Conservation (phyloP, 2,113 vertebrate genomes). For the Saguinus imperator region DNA sequence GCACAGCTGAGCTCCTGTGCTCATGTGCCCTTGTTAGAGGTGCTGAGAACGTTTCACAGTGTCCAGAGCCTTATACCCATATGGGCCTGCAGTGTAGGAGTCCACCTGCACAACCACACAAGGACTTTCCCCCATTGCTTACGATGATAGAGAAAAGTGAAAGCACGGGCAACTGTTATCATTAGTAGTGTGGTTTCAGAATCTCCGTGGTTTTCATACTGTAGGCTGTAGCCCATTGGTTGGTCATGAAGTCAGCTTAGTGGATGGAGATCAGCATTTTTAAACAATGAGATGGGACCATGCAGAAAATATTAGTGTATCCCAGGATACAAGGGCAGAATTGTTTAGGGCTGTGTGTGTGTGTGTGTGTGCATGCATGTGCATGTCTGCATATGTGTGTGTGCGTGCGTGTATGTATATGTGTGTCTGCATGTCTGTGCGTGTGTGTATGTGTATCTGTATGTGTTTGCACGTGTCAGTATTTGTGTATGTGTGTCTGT, state of each 20-base stretch:
- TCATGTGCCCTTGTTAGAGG: not conserved
- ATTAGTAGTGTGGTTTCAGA: not conserved
- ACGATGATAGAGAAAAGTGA: not conserved
- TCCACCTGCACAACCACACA: rapidly evolving
- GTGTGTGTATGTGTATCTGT: rapidly evolving
- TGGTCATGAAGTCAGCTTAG: not conserved
- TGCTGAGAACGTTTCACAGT: not conserved
- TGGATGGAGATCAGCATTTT: not conserved
- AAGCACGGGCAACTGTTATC: not conserved
- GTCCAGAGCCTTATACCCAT: not conserved
- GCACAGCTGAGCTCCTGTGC: not conserved
- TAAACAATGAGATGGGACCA: not conserved
- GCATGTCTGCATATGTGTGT: not conserved
- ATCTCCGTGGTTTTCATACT: not conserved
- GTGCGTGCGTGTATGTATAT: no score
- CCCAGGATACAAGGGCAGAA: not conserved
- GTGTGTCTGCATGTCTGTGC: no score
- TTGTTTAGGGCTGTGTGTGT: not conserved
- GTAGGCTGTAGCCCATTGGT: not conserved
- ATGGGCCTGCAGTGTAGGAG: rapidly evolving
- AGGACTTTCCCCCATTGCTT: not conserved
- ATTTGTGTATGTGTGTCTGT: not conserved
- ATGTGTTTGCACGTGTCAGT: no score
- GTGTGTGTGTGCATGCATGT: not conserved
- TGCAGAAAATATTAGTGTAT: not conserved